Evolutionary conservation across 2,113 vertebrate genomes (phyloP).

Genomic region (Bubo bubo): DNA sequence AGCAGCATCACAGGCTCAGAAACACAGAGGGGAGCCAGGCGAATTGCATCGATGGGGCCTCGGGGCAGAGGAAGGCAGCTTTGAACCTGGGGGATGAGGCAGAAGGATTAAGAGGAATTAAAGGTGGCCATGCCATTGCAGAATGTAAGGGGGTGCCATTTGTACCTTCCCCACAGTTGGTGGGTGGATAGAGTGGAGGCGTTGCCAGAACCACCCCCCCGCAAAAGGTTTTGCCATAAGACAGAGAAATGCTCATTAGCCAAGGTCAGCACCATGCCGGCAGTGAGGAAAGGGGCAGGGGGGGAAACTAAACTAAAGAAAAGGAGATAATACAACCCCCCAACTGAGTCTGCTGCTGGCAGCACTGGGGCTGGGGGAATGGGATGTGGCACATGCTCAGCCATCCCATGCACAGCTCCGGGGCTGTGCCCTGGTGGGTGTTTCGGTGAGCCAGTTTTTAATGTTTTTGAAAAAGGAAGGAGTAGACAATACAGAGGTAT

Average conservation of each 20-base stretch:
- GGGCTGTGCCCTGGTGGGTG: not conserved
- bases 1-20: not conserved
- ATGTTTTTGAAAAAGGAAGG: not conserved
- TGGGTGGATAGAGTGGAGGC: not conserved
- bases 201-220: rapidly evolving
- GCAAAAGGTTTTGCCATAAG: not conserved
- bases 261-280: not conserved
- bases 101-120: not conserved
- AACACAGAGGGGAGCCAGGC: not conserved
- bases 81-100: not conserved
- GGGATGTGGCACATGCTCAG: rapidly evolving
- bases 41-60: rapidly evolving
- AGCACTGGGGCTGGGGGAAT: not conserved
- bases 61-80: not conserved
- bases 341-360: not conserved
- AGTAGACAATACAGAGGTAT: not conserved
- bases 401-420: rapidly evolving
- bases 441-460: not conserved
- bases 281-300: not conserved
- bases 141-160: not conserved
- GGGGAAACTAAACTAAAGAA: not conserved
- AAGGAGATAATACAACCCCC: not conserved
- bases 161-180: not conserved
- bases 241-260: not conserved
- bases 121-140: not conserved